phyloP scores from a whole-genome alignment of 1,140 invertebrate genomes.

The Drosophila sp. region DNA sequence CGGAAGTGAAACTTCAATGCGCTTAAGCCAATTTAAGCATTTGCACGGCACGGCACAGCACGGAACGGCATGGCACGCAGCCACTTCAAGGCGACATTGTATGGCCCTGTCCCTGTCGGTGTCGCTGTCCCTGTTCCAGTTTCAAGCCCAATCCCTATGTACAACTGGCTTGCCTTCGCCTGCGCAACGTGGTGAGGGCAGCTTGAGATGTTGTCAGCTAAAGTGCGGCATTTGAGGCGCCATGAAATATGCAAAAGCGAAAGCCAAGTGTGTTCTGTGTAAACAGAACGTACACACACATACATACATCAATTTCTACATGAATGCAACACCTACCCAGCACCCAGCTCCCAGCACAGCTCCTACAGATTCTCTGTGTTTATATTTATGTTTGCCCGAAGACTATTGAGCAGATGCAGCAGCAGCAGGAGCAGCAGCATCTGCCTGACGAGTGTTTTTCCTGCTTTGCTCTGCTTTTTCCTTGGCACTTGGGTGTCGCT shows the following conservation, averaged over 20 bases:
- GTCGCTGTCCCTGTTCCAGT: too few relatives aligned
- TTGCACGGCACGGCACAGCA: constrained; percentile 39
- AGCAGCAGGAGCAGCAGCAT: background rate
- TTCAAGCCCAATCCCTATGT: background rate
- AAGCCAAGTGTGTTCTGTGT: constrained; percentile 34
- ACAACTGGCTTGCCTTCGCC: background rate
- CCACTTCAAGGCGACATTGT: constrained; percentile 36
- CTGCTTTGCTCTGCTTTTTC: background rate
- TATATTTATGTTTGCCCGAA: constrained; percentile 5
- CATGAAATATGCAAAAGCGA: constrained; percentile 71
- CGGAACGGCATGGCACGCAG: constrained; percentile 39
- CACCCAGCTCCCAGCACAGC: background rate
- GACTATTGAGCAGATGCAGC: constrained; percentile 16
- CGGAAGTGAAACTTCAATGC: constrained; percentile 23
- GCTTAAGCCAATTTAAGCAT: constrained; percentile 62
- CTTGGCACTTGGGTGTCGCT: constrained; percentile 9
- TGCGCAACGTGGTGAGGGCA: background rate
- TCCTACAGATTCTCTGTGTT: background rate
- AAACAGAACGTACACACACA: constrained; percentile 33
- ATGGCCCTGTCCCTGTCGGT: background rate
- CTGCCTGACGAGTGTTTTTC: background rate
- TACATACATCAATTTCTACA: background rate
- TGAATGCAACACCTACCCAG: background rate
- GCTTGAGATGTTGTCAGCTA: constrained; percentile 59
- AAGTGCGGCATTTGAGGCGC: constrained; percentile 66